phyloP scores from a whole-genome alignment of 1,140 invertebrate species.

The Limonius californicus region DNA sequence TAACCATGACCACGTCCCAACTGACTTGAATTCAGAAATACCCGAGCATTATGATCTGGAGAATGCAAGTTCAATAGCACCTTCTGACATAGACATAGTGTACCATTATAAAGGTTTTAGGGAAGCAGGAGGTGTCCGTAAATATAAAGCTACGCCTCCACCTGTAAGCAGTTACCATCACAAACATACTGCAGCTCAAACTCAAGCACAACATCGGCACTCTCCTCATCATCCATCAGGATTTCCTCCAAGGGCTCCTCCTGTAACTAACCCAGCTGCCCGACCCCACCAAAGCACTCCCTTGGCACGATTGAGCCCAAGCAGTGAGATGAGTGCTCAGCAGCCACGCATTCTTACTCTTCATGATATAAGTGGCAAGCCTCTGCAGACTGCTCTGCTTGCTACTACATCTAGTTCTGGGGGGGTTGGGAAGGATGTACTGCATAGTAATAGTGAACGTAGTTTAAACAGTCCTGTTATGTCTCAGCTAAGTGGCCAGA shows the following conservation, averaged over 20 bases:
- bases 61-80: constrained; percentile 95
- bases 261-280: constrained; percentile 58
- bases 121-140: constrained; percentile 70
- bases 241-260: constrained; percentile 65
- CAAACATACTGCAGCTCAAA: constrained; percentile 62
- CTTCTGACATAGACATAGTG: constrained; percentile 94
- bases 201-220: constrained; percentile 65
- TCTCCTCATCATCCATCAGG: constrained; percentile 63
- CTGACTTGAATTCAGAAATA: constrained; percentile 73
- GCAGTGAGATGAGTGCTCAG: constrained; percentile 86
- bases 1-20: constrained; percentile 62
- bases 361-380: constrained; percentile 90
- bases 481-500: constrained; percentile 81
- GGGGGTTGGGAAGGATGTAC: constrained; percentile 74
- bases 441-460: constrained; percentile 84
- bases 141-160: constrained; percentile 79
- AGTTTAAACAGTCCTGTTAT: constrained; percentile 87
- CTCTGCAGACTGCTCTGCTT: constrained; percentile 79
- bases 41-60: constrained; percentile 96
- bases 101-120: constrained; percentile 94
- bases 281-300: constrained; percentile 83
- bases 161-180: constrained; percentile 71
- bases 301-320: constrained; percentile 82
- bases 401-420: constrained; percentile 83
- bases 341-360: constrained; percentile 87